Evolutionary conservation across 2,113 vertebrate genomes (phyloP), one percentile per base, ranked within the genome.

Genomic region (Rhinolophus ferrumequinum): DNA sequence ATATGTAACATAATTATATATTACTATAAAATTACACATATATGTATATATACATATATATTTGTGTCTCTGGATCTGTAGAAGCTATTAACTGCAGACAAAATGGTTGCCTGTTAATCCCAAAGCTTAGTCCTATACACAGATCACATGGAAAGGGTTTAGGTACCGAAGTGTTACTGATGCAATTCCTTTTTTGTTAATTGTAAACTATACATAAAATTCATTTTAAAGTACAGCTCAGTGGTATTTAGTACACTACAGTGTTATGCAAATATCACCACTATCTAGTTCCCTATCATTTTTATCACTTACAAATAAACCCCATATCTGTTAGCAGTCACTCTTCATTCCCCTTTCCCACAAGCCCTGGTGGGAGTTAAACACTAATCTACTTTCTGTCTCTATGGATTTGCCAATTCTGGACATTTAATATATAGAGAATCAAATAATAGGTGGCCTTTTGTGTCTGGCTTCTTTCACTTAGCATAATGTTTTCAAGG

Each of bases 381-480:
- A 16, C 26, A 58, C 22, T 72, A 41, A 54, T 35, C 62, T 70
- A 52, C 16, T 67, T 79, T 83, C 38, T 66, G 22, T 81, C 60
- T 89, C 24, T 87, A 44, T 44, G 21, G 22, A 86, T 81, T 93
- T 95, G 33, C 38, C 64, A 77, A 30, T 73, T 95, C 76, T 88
- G 72, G 26, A 66, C 6, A 47, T 60, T 85, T 85, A 18, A 38
- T 66, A n/a, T 58, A 47, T 66, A 64, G 58, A 88, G n/a, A 38
- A 85, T 47, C 52, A 90, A 44, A 69, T 4, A 94, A 15, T 14
- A 95, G 22, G 30, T 83, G 21, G 19, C 10, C 13, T 92, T 92
- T 72, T 93, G n/a, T 82, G 26, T 95, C 35, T 85, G 26, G 41
- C 54, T 87, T 92, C 70, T 93, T 88, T 96, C 8, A 86, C 13